Base-by-base conservation (phyloP, 2,113 vertebrate genomes). In the Glaucomys volans region DNA sequence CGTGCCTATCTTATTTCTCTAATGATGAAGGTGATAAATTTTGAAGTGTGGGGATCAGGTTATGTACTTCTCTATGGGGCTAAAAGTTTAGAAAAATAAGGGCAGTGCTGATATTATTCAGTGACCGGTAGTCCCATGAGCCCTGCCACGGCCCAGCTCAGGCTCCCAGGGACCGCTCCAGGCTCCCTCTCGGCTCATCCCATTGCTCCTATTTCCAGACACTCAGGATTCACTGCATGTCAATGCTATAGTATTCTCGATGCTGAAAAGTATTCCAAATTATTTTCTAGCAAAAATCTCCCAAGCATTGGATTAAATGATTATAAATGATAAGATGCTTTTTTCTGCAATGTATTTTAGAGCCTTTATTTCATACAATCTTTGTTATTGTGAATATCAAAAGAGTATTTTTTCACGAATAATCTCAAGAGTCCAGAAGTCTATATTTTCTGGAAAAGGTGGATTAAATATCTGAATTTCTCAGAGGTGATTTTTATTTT, bases 201-300 rank as follows among this genome's bases (percentile, higher is more conserved):
- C 16, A 16, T 67, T 66, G 40, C 71, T 67, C 14, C 4, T 37
- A 5, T 64, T 90, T 90, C 59, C 67, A 96, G 57, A 83, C 59
- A 47, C 40, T 57, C 35, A 75, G 76, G 93, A 86, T n/a, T 89
- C 90, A 94, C 32, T 72, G 17, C 93, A 77, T 88, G 52, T 77
- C 81, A 72, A 82, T 35, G 20, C 11, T 86, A 32, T 17, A 57
- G 40, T 79, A 22, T 57, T 82, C 26, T 82, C n/a, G 47, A 54
- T 57, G 52, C 24, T 77, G 8, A 82, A 77, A 80, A 24, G 4
- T 30, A 90, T 85, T 87, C 22, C 44, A 62, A 59, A 47, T 40
- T 82, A 87, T 82, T 95, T 94, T 72, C 30, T 81, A n/a, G 40
- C 74, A 42, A 88, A 94, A 92, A 75, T 76, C 79, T 80, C 16